These are phyloP conservation scores for Otolemur garnettii DNA, from an alignment of 2,113 vertebrate species.

Conservation along the genomic window DNA sequence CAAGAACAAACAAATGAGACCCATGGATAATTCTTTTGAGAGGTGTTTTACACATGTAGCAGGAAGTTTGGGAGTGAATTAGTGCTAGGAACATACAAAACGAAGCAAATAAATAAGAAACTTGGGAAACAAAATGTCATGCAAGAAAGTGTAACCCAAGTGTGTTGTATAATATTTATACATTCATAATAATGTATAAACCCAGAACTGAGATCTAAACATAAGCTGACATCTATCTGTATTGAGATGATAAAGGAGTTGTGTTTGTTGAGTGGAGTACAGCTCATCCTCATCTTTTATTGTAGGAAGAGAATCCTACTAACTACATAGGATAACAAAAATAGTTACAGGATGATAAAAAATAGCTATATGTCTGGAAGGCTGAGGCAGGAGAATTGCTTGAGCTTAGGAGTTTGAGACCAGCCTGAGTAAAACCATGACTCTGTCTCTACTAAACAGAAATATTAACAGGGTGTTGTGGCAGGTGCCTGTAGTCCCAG, in stretches of 20 bases:
- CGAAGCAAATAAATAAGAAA: neutral
- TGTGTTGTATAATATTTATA: neutral
- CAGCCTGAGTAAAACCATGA: no score
- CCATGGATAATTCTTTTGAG: neutral
- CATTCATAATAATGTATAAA: neutral
- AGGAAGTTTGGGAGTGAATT: neutral
- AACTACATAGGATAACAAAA: neutral
- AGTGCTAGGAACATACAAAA: neutral
- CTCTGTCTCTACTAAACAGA: no score
- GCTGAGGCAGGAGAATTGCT: no score
- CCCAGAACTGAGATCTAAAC: neutral
- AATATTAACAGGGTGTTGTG: no score
- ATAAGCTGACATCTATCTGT: neutral
- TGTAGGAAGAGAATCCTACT: neutral
- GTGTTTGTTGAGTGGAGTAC: neutral
- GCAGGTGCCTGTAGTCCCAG: no score
- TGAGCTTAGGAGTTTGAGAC: no score
- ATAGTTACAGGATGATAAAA: neutral
- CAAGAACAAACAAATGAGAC: neutral
- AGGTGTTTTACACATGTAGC: neutral
- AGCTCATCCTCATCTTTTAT: neutral
- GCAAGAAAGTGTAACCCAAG: neutral
- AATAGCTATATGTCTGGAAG: neutral
- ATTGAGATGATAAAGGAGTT: neutral
- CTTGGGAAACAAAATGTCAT: neutral